Evolutionary conservation across 2,888 invertebrate species (phyloP).

Genomic region (Apodemia hepburni): DNA sequence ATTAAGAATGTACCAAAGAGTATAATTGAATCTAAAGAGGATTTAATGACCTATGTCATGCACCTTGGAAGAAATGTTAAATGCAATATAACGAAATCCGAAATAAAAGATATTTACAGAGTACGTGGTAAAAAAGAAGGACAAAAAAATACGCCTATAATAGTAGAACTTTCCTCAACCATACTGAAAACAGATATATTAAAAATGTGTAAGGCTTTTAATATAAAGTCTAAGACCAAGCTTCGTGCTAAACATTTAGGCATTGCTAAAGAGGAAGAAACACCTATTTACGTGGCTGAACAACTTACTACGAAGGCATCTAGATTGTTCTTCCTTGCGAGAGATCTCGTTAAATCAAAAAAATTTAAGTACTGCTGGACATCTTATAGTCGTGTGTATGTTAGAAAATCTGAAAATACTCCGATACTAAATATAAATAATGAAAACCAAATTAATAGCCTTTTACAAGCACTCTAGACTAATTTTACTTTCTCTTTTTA

Average conservation of each 20-base stretch:
- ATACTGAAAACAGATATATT: no score
- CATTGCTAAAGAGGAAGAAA: constrained; percentile 22
- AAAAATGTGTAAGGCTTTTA: constrained; percentile 6
- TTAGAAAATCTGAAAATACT: constrained; percentile 23
- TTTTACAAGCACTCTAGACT: constrained; percentile 1
- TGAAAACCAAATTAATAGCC: constrained; percentile 21
- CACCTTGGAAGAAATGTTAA: no score
- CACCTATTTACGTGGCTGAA: constrained; percentile 20
- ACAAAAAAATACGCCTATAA: no score
- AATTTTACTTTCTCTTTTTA: background rate
- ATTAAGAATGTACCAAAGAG: no score
- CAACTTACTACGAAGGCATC: constrained; percentile 22
- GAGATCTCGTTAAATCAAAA: constrained; percentile 21
- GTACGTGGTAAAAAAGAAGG: no score
- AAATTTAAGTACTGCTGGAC: constrained; percentile 33
- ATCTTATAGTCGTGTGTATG: constrained; percentile 23
- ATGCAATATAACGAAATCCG: no score
- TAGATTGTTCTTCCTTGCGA: constrained; percentile 20
- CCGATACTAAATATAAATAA: constrained; percentile 24
- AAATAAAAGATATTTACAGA: no score
- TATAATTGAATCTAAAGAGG: no score
- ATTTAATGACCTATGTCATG: no score
- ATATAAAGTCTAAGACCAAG: constrained; percentile 25
- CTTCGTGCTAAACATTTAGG: constrained; percentile 30
- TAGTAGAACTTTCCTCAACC: no score